Evolutionary conservation across 2,113 vertebrate species (phyloP), one percentile per base, ranked within the genome.

Genomic region (Scytalopus superciliaris): DNA sequence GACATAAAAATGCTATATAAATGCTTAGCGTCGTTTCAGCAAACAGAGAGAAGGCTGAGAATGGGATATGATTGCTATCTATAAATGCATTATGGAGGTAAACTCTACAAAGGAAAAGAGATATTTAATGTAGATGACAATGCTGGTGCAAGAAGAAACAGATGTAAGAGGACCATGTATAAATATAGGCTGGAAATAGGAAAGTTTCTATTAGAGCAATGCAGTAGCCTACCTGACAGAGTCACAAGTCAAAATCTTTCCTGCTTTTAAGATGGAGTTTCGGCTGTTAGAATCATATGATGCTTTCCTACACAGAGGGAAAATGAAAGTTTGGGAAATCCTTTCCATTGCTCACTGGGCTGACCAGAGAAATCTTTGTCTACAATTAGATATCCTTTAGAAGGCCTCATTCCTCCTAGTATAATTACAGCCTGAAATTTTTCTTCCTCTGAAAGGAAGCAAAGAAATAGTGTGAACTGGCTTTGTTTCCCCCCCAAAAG

Each of bases 1-100:
- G 80, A 84, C 62, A 66, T 84, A 68, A 91, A 91, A 95, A 60
- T 74, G 44, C 68, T 86, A 21, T 67, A 67, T 93, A 92, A 94
- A 77, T 39, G 64, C 68, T 94, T 72, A 89, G 30, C 40, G 27
- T 92, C 84, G 75, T 94, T 95, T 77, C 0, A 0, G 84, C 1
- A 12, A 74, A 85, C 31, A 40, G 72, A 70, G 77, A 82, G 81
- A 87, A 84, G 68, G 40, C 35, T 87, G 81, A 76, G 87, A 89
- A 68, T 75, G 59, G 84, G 84, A 44, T 91, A 72, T 33, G 80
- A 93, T 76, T 94, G 77, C 69, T 91, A 69, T 92, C 73, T 94
- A 56, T 76, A 92, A 92, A 89, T 87, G 55, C 44, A 60, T 89
- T 87, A 78, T 45, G 49, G 66, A 89, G 53, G 69, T 79, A 94